These are phyloP conservation scores for Drosophila kokeensis DNA, from an alignment of 2,888 invertebrate genomes.

Conservation along the genomic window DNA sequence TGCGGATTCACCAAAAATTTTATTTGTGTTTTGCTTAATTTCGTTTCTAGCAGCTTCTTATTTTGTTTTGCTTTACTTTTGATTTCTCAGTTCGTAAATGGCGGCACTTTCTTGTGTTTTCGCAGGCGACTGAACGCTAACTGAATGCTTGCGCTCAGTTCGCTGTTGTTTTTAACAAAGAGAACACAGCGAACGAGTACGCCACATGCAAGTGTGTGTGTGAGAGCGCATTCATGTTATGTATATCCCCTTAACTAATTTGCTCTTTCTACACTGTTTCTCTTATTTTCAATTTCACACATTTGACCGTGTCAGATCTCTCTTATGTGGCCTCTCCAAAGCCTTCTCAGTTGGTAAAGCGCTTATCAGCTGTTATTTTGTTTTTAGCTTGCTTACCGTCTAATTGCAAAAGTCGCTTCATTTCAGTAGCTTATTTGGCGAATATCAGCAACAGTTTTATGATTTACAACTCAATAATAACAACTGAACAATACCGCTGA, in stretches of 20 bases:
- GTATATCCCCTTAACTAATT: neutral
- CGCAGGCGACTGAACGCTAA: conserved; percentile 36
- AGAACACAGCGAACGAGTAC: conserved; percentile 5
- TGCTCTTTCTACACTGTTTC: conserved; percentile 11
- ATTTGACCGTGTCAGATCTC: neutral
- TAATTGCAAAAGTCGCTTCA: conserved; percentile 30
- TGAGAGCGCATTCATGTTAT: neutral
- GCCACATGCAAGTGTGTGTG: neutral
- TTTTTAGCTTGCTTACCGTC: conserved; percentile 51
- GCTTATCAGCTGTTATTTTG: conserved; percentile 10
- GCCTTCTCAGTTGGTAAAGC: neutral
- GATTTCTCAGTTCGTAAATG: neutral
- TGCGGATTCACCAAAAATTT: conserved; percentile 1
- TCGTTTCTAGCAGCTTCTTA: conserved; percentile 7
- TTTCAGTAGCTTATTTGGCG: conserved; percentile 19
- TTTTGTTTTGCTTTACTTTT: neutral
- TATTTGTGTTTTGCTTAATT: conserved; percentile 28
- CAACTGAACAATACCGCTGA: neutral
- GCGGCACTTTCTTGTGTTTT: conserved; percentile 2
- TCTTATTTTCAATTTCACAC: neutral
- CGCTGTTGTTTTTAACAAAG: conserved; percentile 29
- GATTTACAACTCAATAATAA: conserved; percentile 3
- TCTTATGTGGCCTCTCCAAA: neutral
- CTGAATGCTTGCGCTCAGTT: conserved; percentile 38
- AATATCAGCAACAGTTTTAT: neutral